A percentile compares a stretch with the other conserved stretches of the same genome.
Conservation (phyloP, 2,888 invertebrate genomes). For the Nomada ferruginata region DNA sequence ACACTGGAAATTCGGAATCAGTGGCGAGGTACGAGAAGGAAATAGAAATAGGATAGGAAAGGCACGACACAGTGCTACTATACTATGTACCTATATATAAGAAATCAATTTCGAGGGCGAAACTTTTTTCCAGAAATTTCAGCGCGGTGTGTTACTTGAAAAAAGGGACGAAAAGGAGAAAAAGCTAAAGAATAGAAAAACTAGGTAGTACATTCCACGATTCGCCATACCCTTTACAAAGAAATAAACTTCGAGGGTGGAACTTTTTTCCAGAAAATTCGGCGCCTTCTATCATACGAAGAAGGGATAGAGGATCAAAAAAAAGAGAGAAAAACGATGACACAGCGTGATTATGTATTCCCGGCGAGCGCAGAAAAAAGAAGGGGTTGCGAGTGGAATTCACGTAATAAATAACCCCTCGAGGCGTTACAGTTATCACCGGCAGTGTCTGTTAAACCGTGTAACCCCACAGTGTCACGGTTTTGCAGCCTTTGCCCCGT, state of each 20-base stretch:
- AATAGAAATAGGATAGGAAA: too few relatives aligned
- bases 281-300: too few relatives aligned
- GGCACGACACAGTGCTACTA: too few relatives aligned
- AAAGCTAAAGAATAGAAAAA: background rate
- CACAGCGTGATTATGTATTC: conserved; percentile 34
- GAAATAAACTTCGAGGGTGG: too few relatives aligned
- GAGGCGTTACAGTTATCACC: conserved; percentile 78
- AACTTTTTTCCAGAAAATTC: too few relatives aligned
- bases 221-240: background rate
- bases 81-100: too few relatives aligned
- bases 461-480: conserved; percentile 36
- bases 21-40: too few relatives aligned
- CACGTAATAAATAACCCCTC: conserved; percentile 76
- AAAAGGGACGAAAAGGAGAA: background rate
- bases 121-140: background rate
- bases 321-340: conserved; percentile 23
- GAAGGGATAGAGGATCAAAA: background rate
- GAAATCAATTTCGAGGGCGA: too few relatives aligned
- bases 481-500: conserved; percentile 15
- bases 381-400: conserved; percentile 53
- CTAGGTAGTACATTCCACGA: too few relatives aligned
- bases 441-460: conserved; percentile 44
- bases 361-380: conserved; percentile 17
- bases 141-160: background rate
- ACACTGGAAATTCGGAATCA: too few relatives aligned